A percentile compares a stretch with the other conserved stretches of the same genome.
Evolutionary conservation across 2,797 vertebrate species (phyloP).

Genomic region (Peromyscus aztecus): DNA sequence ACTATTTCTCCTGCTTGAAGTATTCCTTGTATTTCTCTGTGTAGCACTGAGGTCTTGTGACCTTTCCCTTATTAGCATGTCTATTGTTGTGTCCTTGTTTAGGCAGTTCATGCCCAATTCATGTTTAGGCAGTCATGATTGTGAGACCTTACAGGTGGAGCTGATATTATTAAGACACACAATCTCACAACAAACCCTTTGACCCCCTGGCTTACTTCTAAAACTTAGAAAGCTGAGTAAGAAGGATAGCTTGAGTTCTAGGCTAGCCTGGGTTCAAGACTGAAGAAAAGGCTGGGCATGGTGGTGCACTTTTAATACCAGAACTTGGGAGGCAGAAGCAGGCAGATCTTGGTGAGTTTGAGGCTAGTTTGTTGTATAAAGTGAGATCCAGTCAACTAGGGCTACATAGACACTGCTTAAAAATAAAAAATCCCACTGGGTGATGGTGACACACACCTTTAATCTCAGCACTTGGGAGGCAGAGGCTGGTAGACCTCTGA

Average conservation of each 20-base stretch:
- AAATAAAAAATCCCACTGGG: too few relatives aligned
- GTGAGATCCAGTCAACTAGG: too few relatives aligned
- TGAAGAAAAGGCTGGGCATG: not conserved
- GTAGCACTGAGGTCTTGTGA: not conserved
- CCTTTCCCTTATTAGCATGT: not conserved
- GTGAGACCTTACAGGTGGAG: not conserved
- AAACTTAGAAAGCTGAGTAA: not conserved
- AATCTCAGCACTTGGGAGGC: too few relatives aligned
- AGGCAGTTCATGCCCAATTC: not conserved
- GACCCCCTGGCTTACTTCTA: not conserved
- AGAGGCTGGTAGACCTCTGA: too few relatives aligned
- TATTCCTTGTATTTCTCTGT: not conserved
- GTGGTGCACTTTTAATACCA: not conserved
- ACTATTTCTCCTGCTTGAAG: not conserved
- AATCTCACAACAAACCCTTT: not conserved
- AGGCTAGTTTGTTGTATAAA: not conserved
- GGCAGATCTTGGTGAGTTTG: not conserved
- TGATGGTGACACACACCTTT: too few relatives aligned
- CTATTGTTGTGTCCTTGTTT: not conserved
- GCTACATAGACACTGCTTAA: not conserved
- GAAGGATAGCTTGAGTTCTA: not conserved
- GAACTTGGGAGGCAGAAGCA: not conserved
- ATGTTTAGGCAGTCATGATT: not conserved
- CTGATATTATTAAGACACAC: not conserved
- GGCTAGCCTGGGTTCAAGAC: not conserved